A percentile compares a stretch with the other conserved stretches of the same genome.
These are phyloP conservation scores for Reticulitermes lucifugus DNA, from an alignment of 2,888 invertebrate species.

Conservation along the genomic window DNA sequence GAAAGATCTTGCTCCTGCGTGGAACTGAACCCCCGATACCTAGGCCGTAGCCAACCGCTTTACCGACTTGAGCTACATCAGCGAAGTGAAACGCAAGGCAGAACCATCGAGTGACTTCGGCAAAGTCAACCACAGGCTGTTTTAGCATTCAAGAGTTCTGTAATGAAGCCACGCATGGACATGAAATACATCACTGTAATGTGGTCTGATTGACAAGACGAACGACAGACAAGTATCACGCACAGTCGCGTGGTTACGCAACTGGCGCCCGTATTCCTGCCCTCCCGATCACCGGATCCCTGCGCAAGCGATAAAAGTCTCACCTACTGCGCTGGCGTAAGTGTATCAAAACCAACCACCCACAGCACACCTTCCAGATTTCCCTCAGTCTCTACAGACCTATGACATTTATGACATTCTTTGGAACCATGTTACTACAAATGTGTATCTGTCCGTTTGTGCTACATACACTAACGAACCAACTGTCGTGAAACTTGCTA, in stretches of 20 bases:
- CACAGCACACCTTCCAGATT: neutral
- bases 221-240: slow-evolving; percentile 19
- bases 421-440: no score
- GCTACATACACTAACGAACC: no score
- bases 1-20: no score
- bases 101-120: no score
- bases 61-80: no score
- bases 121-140: neutral
- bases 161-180: slow-evolving; percentile 28
- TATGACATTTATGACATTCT: no score
- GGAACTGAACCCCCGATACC: no score
- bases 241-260: slow-evolving; percentile 34
- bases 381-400: no score
- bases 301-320: neutral
- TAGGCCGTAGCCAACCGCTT: no score
- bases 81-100: no score
- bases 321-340: neutral
- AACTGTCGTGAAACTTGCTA: no score
- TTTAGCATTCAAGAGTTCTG: slow-evolving; percentile 5
- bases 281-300: neutral
- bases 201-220: slow-evolving; percentile 44
- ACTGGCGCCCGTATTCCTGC: slow-evolving; percentile 32
- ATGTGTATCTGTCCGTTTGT: no score
- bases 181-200: slow-evolving; percentile 43
- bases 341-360: neutral